phyloP scores from a whole-genome alignment of 2,797 vertebrate species.

The Distichodus sexfasciatus region DNA sequence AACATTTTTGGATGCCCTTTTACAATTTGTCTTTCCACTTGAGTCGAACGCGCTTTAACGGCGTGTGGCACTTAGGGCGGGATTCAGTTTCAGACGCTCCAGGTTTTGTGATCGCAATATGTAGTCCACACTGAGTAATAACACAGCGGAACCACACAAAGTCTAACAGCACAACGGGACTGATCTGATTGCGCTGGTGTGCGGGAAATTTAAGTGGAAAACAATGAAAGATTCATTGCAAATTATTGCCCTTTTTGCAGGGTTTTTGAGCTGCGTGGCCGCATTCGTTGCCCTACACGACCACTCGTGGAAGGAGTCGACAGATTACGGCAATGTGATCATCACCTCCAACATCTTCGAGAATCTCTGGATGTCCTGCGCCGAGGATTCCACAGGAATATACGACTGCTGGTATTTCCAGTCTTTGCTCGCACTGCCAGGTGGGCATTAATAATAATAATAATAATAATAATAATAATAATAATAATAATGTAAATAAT shows the following conservation, averaged over 20 bases:
- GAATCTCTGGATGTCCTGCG: slow-evolving; percentile 92
- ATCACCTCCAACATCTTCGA: slow-evolving; percentile 84
- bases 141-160: too few species aligned
- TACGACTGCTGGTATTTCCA: slow-evolving; percentile 86
- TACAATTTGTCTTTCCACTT: too few species aligned
- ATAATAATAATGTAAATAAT: neutral
- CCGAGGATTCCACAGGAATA: slow-evolving; percentile 82
- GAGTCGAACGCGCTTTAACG: too few species aligned
- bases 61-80: too few species aligned
- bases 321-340: slow-evolving; percentile 81
- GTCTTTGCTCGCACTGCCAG: slow-evolving; percentile 85
- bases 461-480: neutral
- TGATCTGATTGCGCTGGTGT: too few species aligned
- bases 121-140: too few species aligned
- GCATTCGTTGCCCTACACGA: slow-evolving; percentile 76
- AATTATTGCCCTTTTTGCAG: slow-evolving; percentile 74
- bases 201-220: too few species aligned
- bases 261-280: slow-evolving; percentile 73
- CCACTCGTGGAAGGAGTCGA: slow-evolving; percentile 84
- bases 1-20: too few species aligned
- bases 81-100: too few species aligned
- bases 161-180: too few species aligned
- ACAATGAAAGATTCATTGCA: slow-evolving; percentile 60
- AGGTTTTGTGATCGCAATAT: too few species aligned
- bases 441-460: slow-evolving; percentile 58